A percentile compares a stretch with the other conserved stretches of the same genome.
These are phyloP conservation scores for Silurus meridionalis DNA, from an alignment of 2,113 vertebrate species.

Conservation along the genomic window DNA sequence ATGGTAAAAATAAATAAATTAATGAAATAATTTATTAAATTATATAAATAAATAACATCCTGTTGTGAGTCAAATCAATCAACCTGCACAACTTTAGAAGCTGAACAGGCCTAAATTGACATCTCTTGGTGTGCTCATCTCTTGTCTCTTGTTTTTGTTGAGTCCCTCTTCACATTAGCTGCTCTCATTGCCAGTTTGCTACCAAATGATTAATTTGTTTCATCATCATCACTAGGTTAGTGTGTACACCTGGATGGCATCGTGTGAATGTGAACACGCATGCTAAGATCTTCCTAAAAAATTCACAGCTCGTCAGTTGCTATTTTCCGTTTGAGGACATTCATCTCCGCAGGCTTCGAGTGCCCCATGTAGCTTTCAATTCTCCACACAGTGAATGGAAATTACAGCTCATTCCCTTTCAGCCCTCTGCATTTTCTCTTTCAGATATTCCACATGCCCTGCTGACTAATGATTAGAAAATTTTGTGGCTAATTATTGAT, in stretches of 20 bases:
- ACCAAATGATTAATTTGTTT: background rate
- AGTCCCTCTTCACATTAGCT: background rate
- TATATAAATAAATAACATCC: too few species aligned
- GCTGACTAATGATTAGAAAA: background rate
- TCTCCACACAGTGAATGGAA: background rate
- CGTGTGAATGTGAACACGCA: background rate
- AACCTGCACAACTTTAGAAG: too few species aligned
- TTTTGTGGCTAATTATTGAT: constrained; percentile 8
- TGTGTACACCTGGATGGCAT: background rate
- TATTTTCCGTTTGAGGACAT: background rate
- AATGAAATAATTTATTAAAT: too few species aligned
- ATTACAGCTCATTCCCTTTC: background rate
- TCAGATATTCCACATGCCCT: background rate
- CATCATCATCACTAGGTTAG: background rate
- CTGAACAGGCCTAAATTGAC: background rate
- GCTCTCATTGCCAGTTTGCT: background rate
- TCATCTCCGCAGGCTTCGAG: background rate
- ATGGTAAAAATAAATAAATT: too few species aligned
- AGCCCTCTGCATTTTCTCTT: background rate
- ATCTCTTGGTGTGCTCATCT: background rate
- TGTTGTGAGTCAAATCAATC: too few species aligned
- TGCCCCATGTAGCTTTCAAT: background rate
- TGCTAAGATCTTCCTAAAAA: background rate
- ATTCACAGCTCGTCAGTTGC: background rate
- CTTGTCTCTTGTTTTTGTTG: background rate